Base-by-base conservation (phyloP, 2,888 invertebrate genomes). In the Colostygia pectinataria region DNA sequence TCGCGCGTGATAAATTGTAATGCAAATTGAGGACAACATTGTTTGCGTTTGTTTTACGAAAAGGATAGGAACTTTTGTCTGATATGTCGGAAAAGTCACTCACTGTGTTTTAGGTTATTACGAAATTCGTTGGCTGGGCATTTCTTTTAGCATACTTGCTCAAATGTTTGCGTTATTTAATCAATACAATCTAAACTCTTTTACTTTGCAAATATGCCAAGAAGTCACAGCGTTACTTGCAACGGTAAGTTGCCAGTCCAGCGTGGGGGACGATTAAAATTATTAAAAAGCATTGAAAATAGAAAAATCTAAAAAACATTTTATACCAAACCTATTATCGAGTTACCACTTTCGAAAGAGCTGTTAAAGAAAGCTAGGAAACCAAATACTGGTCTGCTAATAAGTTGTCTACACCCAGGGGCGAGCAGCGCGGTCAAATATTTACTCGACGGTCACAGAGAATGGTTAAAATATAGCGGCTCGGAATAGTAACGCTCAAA, bases 291-390 rank as follows among this genome's bases (percentile, higher is more conserved):
- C n/a, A n/a, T n/a, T n/a, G n/a, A n/a, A n/a, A n/a, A n/a, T n/a
- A n/a, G n/a, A n/a, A n/a, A n/a, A n/a, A n/a, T n/a, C n/a, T n/a
- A n/a, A 18, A 28, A 39, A 12, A 10, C 7, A 18, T 39, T 39
- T 20, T 12, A 15, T 4, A 27, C 8, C 31, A 24, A 41, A 32
- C 7, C 39, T 37, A 37, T 51, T 36, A 41, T 36, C 2, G 10
- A 24, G 40, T 41, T 36, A 5, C 20, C 45, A 27, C 42, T 52
- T 46, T 43, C 42, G 42, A 43, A 52, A 52, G 29, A 46, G 39
- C 40, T 43, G 50, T 59, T 49, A 46, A 52, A 52, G 57, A 60
- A 50, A 60, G 54, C 54, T 55, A 46, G 54, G 55, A 54, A 60
- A 49, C 52, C 40, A 46, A 55, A 55, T 43, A 46, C 37, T 15